Conservation (phyloP, 2,113 vertebrate genomes). For the Bubo blakistoni region DNA sequence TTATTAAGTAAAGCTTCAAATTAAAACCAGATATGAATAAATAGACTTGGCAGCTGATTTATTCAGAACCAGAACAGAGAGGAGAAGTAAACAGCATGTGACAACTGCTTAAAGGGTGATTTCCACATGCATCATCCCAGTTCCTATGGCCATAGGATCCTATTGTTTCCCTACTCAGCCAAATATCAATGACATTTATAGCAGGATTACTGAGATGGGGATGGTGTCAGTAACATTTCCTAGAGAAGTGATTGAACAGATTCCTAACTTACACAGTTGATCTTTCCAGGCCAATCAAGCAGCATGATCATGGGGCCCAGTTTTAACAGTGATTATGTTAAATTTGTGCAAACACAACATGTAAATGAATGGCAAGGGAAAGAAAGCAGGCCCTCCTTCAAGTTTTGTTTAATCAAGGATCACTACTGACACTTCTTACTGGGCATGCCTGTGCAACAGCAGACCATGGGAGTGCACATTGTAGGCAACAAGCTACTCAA, state of each 20-base stretch:
- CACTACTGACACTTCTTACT: background rate
- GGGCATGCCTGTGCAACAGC: background rate
- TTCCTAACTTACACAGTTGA: background rate
- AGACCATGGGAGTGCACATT: background rate
- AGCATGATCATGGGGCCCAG: background rate
- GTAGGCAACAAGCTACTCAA: background rate
- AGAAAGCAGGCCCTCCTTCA: background rate
- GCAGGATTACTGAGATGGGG: background rate
- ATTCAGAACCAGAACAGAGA: background rate
- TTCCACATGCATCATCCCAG: background rate
- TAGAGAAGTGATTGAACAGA: background rate
- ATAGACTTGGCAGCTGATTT: background rate
- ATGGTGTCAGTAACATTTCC: background rate
- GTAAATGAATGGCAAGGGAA: background rate
- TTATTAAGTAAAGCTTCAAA: background rate
- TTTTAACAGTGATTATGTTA: background rate
- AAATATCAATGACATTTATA: background rate
- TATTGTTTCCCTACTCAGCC: background rate
- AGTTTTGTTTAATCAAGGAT: background rate
- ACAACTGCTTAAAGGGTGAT: background rate
- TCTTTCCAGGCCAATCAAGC: background rate
- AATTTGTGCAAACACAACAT: background rate
- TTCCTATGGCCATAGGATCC: background rate
- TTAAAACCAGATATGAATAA: background rate
- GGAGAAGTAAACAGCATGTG: background rate